phyloP scores from a whole-genome alignment of 2,113 vertebrate genomes.

The Eubucco bourcierii region DNA sequence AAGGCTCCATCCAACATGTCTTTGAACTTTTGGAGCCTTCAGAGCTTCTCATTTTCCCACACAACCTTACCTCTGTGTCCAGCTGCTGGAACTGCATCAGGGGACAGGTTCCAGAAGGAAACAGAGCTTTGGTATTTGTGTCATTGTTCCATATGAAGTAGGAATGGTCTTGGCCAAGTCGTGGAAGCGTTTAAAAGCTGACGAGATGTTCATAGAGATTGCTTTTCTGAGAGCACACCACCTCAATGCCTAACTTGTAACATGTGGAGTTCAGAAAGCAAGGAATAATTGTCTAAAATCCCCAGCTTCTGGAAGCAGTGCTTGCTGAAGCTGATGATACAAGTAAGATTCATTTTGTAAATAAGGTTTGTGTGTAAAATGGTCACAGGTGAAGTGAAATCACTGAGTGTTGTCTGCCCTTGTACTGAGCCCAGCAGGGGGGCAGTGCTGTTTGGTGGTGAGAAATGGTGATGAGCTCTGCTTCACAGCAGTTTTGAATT shows the following conservation, averaged over 20 bases:
- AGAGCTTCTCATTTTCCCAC: too few relatives aligned
- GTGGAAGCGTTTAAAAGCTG: background rate
- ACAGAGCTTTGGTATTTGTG: background rate
- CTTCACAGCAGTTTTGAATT: background rate
- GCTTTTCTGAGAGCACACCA: background rate
- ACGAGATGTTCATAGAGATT: background rate
- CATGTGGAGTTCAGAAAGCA: background rate
- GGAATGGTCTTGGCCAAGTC: background rate
- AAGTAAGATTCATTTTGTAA: background rate
- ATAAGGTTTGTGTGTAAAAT: background rate
- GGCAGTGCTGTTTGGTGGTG: background rate
- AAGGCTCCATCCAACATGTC: too few relatives aligned
- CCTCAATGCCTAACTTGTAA: background rate
- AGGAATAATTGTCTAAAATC: background rate
- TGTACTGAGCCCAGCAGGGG: background rate
- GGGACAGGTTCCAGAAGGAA: background rate
- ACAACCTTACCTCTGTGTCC: background rate
- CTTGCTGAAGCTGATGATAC: background rate
- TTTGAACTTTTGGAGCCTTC: too few relatives aligned
- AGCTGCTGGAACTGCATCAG: accelerated
- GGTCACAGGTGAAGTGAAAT: background rate
- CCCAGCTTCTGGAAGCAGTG: background rate
- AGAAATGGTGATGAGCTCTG: background rate
- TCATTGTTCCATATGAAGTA: background rate
- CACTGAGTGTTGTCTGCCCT: background rate